Conservation (phyloP, 2,888 invertebrate genomes). For the Caenorhabditis sulstoni region DNA sequence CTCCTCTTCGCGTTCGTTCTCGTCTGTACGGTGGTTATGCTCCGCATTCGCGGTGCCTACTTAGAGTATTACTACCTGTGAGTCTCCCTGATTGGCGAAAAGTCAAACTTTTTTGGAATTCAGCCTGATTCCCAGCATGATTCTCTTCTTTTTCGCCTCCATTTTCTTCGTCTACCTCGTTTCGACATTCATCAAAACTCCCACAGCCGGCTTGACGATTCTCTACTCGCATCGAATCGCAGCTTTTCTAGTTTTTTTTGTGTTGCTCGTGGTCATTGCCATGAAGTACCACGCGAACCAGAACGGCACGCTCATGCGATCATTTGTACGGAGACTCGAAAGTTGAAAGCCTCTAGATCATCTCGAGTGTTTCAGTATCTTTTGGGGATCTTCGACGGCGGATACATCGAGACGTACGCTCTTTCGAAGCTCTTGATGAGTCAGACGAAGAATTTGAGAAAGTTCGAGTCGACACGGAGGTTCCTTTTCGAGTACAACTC, state of each 20-base stretch:
- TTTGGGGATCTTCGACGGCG: conserved; percentile 19
- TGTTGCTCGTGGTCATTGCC: no score
- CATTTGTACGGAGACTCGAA: no score
- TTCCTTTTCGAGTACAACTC: conserved; percentile 12
- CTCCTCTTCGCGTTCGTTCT: not conserved
- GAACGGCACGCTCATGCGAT: no score
- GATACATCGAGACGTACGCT: conserved; percentile 10
- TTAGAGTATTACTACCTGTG: not conserved
- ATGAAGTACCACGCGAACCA: no score
- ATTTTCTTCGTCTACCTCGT: not conserved
- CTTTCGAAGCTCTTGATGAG: conserved; percentile 6
- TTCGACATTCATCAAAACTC: conserved; percentile 8
- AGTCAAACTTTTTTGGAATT: no score
- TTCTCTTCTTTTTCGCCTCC: conserved; percentile 16
- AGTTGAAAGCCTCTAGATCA: no score
- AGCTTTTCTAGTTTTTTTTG: no score
- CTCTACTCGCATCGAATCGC: conserved; percentile 11
- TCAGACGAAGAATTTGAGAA: not conserved
- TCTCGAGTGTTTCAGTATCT: conserved; percentile 20
- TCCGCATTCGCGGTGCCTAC: not conserved
- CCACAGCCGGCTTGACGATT: conserved; percentile 5
- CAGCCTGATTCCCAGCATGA: not conserved
- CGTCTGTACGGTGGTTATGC: not conserved
- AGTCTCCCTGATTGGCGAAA: no score
- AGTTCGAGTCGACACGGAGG: not conserved